Evolutionary conservation across 2,888 invertebrate genomes (phyloP).

Genomic region (Drosophila antonietae): DNA sequence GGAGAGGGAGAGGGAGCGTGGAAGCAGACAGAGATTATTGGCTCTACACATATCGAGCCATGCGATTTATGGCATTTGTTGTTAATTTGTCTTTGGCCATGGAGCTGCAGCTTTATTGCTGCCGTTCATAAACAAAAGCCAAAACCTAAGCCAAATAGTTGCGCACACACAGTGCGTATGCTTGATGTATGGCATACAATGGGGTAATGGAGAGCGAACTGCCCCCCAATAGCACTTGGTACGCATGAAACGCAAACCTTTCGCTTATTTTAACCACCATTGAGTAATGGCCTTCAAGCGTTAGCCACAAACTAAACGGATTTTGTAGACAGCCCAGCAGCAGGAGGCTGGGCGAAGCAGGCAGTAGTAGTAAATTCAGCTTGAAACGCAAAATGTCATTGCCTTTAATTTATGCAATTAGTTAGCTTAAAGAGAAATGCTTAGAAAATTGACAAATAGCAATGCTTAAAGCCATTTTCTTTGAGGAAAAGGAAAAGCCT

Average conservation of each 20-base stretch:
- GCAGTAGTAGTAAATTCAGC: background rate
- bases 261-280: constrained; percentile 58
- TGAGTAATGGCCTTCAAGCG: constrained; percentile 58
- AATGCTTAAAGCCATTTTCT: background rate
- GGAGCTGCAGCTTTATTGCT: constrained; percentile 28
- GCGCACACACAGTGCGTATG: constrained; percentile 64
- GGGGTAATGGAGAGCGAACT: constrained; percentile 38
- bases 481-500: background rate
- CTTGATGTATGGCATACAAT: constrained; percentile 67
- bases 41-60: constrained; percentile 45
- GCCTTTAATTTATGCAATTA: constrained; percentile 20
- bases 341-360: background rate
- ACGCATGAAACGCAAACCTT: constrained; percentile 11
- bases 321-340: constrained; percentile 31
- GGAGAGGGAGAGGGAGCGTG: background rate
- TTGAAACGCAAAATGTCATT: background rate
- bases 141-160: constrained; percentile 50
- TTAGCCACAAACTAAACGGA: constrained; percentile 56
- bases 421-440: background rate
- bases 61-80: constrained; percentile 73
- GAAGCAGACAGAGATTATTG: constrained; percentile 1
- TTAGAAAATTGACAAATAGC: background rate
- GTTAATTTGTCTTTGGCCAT: constrained; percentile 71
- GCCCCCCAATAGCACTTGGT: background rate
- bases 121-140: constrained; percentile 51